Percentiles rank a stretch among this genome's conserved stretches.
Evolutionary conservation across 2,113 vertebrate genomes (phyloP).

Genomic region (Puma concolor): DNA sequence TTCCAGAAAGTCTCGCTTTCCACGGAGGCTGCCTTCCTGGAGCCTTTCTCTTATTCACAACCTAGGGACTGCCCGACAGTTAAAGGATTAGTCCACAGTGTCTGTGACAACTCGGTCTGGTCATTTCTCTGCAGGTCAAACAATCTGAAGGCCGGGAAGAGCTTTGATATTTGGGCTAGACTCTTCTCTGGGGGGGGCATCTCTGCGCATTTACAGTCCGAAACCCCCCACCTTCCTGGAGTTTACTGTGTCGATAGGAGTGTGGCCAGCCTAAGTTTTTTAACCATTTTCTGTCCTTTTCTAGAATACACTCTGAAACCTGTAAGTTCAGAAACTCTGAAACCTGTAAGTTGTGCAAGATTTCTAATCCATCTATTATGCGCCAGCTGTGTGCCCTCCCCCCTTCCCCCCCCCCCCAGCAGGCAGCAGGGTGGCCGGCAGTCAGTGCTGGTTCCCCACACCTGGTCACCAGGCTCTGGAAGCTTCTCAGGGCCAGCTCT

Average conservation of each 20-base stretch:
- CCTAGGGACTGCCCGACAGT: too few relatives aligned
- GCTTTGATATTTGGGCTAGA: not conserved
- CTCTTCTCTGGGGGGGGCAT: not conserved
- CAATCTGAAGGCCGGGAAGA: not conserved
- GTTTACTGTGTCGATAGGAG: not conserved
- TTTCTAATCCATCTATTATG: not conserved
- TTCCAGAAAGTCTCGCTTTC: not conserved
- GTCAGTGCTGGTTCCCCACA: not conserved
- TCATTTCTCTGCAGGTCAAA: not conserved
- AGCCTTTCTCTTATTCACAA: not conserved
- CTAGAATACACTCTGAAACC: not conserved
- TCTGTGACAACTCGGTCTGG: not conserved
- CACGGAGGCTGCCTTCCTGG: not conserved
- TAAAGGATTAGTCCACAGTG: too few relatives aligned
- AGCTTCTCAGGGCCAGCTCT: not conserved
- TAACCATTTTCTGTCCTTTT: not conserved
- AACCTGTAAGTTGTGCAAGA: accelerated
- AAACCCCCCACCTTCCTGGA: not conserved
- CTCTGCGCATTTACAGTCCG: not conserved
- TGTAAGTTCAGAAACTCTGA: not conserved
- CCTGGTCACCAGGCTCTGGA: not conserved
- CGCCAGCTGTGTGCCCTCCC: not conserved
- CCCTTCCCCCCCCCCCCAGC: not conserved
- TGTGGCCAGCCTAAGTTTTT: not conserved
- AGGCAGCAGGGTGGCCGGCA: not conserved